Evolutionary conservation across 2,797 vertebrate species (phyloP).

Genomic region (Phoxinus dragarum): DNA sequence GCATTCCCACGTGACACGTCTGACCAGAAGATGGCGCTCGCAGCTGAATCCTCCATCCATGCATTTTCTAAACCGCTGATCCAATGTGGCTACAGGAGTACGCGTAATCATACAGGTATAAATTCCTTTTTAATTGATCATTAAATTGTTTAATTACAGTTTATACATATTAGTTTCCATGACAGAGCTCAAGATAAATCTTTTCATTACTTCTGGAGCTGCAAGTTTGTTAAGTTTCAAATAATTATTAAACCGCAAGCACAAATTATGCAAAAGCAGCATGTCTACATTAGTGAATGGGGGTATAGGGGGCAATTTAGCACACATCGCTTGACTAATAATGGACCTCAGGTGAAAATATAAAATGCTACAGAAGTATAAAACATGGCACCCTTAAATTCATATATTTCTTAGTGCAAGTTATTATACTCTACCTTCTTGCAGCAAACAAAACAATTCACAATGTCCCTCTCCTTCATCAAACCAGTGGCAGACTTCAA

Average conservation of each 20-base stretch:
- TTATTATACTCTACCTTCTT: not conserved
- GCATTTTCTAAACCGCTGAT: not conserved
- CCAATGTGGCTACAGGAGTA: not conserved
- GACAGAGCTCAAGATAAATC: no score
- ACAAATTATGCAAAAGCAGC: not conserved
- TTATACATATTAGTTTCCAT: no score
- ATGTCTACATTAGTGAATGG: not conserved
- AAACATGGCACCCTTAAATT: not conserved
- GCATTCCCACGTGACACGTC: not conserved
- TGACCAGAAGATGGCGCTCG: not conserved
- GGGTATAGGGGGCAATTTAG: not conserved
- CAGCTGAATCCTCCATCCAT: not conserved
- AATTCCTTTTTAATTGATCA: no score
- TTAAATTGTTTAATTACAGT: no score
- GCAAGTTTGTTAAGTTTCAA: not conserved
- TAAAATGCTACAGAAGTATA: not conserved
- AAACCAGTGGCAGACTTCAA: conserved; percentile 12
- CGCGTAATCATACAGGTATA: not conserved
- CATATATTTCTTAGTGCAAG: not conserved
- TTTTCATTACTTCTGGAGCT: no score
- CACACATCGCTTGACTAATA: not conserved
- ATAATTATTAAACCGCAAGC: not conserved
- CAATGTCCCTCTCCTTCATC: conserved; percentile 9
- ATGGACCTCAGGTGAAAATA: not conserved
- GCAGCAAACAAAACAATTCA: conserved; percentile 8